Evolutionary conservation across 2,888 invertebrate genomes (phyloP), one percentile per base, ranked within the genome.

Genomic region (Netelia fuscicornis): DNA sequence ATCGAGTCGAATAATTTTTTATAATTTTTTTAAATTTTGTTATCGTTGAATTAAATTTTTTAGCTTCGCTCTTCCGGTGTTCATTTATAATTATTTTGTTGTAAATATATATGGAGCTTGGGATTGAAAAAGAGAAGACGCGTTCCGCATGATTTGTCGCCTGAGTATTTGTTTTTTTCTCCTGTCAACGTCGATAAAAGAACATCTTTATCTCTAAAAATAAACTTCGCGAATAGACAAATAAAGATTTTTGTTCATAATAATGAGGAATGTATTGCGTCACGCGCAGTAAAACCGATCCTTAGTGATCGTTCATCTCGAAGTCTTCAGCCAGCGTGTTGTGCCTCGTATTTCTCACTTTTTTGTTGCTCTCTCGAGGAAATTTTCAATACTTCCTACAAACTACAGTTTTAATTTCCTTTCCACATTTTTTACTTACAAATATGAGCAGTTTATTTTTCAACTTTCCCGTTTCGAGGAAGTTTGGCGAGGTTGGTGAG

Each of bases 251-350:
- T 20, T 20, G 20, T 17, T 42, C 65, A 65, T 9, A 64, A 42
- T 64, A 42, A n/a, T 2, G 10, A n/a, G 20, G 42, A 65, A 65
- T 65, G 9, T 65, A 44, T 65, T n/a, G 17, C 42, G 65, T 65
- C 65, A 65, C 42, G 10, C 42, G 9, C 65, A 3, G 13, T 48
- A 13, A 13, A 48, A 48, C 8, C 13, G 13, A 62, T 62, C 13
- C 10, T 25, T 5, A 2, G 2, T 62, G 11, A 30, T 30, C 13
- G 62, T 42, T 17, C 8, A 0, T 65, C 10, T 9, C 65, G 42
- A 11, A 44, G 65, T 65, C 20, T 44, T 37, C 20, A n/a, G 62
- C 13, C 9, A 20, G 2, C 11, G 20, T 65, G 20, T 65, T 20
- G 11, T 65, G 42, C 17, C 42, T 20, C 9, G 44, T 20, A 44